phyloP scores from a whole-genome alignment of 2,113 vertebrate species.

The Triplophysa siluroides region DNA sequence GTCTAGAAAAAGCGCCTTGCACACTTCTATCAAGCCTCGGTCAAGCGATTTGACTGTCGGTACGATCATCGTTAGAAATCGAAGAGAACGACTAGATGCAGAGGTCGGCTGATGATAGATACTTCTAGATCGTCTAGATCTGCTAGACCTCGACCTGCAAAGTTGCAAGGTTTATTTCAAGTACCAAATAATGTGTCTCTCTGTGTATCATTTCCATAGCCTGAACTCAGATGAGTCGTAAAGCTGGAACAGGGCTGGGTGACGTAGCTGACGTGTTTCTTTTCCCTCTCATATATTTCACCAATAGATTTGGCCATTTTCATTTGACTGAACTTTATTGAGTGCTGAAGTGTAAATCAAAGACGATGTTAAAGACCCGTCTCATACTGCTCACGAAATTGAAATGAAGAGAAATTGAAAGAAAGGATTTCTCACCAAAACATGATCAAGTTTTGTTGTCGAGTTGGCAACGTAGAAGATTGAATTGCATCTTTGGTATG shows the following conservation, averaged over 20 bases:
- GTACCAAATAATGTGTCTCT: constrained; percentile 88
- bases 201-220: constrained; percentile 47
- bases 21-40: constrained; percentile 89
- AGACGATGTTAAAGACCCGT: too few species aligned
- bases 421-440: too few species aligned
- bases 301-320: too few species aligned
- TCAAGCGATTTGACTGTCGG: constrained; percentile 93
- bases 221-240: constrained; percentile 67
- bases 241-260: constrained; percentile 39
- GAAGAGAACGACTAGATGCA: constrained; percentile 93
- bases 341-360: too few species aligned
- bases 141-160: constrained; percentile 92
- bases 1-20: constrained; percentile 91
- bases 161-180: constrained; percentile 97
- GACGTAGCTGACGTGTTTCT: constrained; percentile 56
- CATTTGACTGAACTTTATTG: too few species aligned
- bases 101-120: constrained; percentile 92
- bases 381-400: too few species aligned
- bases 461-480: too few species aligned
- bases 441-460: too few species aligned
- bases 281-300: too few species aligned
- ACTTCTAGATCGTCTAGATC: constrained; percentile 95
- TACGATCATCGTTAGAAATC: constrained; percentile 92
- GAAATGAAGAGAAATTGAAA: too few species aligned
- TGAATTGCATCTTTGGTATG: too few species aligned